Evolutionary conservation across 92 coral and sea anemone species (phyloP).

Genomic region (Nematostella vectensis): DNA sequence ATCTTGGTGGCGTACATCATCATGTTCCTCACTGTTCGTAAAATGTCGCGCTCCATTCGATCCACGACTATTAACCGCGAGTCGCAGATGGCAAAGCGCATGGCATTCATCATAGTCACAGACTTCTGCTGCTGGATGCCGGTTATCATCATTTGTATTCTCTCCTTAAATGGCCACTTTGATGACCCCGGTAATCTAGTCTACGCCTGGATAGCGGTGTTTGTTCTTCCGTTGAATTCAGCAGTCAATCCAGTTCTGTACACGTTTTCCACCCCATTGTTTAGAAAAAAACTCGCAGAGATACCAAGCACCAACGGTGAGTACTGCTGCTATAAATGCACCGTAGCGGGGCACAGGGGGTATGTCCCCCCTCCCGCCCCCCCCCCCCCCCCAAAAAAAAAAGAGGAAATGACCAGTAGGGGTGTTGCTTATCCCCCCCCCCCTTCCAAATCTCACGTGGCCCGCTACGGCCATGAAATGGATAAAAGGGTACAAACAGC

Average conservation of each 20-base stretch:
- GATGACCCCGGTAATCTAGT: constrained; percentile 67
- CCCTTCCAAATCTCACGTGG: too few species aligned
- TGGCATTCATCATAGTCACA: constrained; percentile 66
- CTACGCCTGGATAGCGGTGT: constrained; percentile 91
- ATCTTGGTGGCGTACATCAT: constrained; percentile 55
- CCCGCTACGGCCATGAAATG: too few species aligned
- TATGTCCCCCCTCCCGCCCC: too few species aligned
- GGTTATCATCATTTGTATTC: constrained; percentile 69
- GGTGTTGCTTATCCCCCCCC: too few species aligned
- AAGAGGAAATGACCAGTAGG: too few species aligned
- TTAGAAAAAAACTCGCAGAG: constrained; percentile 6
- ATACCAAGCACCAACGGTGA: neutral
- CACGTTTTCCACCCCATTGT: constrained; percentile 64
- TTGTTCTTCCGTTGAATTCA: constrained; percentile 81
- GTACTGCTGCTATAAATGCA: neutral
- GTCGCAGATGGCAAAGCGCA: constrained; percentile 59
- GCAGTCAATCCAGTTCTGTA: constrained; percentile 79
- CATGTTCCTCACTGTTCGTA: constrained; percentile 53
- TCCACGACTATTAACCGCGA: constrained; percentile 67
- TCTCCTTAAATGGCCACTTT: constrained; percentile 54
- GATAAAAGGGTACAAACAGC: too few species aligned
- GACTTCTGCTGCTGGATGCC: constrained; percentile 95
- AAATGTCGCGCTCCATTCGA: constrained; percentile 41
- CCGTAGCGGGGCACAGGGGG: too few species aligned
- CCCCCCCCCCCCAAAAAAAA: too few species aligned